Evolutionary conservation across 2,888 invertebrate species (phyloP), one percentile per base, ranked within the genome.

Genomic region (Eurytoma californica): DNA sequence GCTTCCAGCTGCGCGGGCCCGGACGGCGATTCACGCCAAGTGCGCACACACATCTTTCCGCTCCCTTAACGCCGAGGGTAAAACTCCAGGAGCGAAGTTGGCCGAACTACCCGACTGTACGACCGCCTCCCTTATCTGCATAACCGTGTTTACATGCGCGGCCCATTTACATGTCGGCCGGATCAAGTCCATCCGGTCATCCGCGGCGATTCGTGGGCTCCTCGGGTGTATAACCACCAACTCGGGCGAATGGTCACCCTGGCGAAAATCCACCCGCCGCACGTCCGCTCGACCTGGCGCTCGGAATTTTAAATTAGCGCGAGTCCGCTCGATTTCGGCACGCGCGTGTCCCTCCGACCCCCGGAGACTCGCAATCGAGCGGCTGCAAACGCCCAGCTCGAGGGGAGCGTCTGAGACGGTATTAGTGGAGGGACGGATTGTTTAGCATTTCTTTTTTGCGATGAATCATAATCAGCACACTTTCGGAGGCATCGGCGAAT

Each of bases 71-170:
- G 39, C 39, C 39, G 39, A 39, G 39, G 39, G 39, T 39, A 39
- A 39, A 39, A 39, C 39, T 39, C 39, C 39, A 7, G 58, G 58
- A 58, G 28, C 9, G 60, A 60, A 60, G 60, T 60, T 60, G 28
- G 60, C 9, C 28, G 24, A 83, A 82, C 82, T 79, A 83, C 82
- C 78, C 61, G 53, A 24, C 30, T 3, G 18, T 20, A 9, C 39
- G 80, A 53, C 74, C 77, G 72, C 69, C 75, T 77, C 75, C 1
- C 57, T 82, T 68, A 83, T 83, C 82, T 83, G 75, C 82, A 83
- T 82, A 82, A 77, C 79, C 72, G 76, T 82, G 83, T 83, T 84
- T 83, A 80, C 82, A 83, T 80, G 80, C 66, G 73, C 65, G 20
- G 58, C 30, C 47, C 61, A 80, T 74, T 80, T 77, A 70, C 80